Percentiles rank a stretch among this genome's conserved stretches.
These are phyloP conservation scores for Porites rus DNA, from an alignment of 92 coral and sea anemone species.

Conservation along the genomic window DNA sequence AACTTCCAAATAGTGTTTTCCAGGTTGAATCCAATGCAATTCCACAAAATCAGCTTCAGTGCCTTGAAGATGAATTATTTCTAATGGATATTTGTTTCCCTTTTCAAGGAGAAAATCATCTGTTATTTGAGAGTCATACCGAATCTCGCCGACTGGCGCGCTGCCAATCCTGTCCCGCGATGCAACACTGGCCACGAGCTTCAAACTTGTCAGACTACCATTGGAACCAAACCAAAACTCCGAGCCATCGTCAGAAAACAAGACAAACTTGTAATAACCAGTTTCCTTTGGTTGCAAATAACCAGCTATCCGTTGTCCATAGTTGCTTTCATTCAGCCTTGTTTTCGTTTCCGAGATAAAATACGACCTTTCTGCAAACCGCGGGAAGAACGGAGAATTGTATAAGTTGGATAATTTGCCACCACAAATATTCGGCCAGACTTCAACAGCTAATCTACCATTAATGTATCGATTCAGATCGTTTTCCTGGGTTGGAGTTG, in stretches of 20 bases:
- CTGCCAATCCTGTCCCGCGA: constrained; percentile 49
- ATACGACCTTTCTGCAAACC: constrained; percentile 46
- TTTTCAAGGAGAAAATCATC: constrained; percentile 57
- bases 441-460: constrained; percentile 56
- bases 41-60: constrained; percentile 61
- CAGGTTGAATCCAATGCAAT: constrained; percentile 80
- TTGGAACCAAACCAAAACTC: constrained; percentile 80
- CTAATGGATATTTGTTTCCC: constrained; percentile 55
- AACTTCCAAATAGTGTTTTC: constrained; percentile 49
- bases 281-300: constrained; percentile 69
- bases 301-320: constrained; percentile 73
- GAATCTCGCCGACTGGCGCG: constrained; percentile 60
- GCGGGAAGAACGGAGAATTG: constrained; percentile 72
- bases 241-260: constrained; percentile 75
- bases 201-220: constrained; percentile 22
- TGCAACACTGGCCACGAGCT: constrained; percentile 50
- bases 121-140: constrained; percentile 53
- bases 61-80: constrained; percentile 75
- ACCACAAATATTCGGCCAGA: constrained; percentile 73
- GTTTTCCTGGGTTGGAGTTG: background rate
- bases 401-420: constrained; percentile 41
- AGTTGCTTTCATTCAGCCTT: constrained; percentile 25
- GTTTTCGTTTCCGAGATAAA: constrained; percentile 32
- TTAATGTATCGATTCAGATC: background rate
- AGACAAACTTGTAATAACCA: constrained; percentile 76